These are phyloP conservation scores for Cephus nigrinus DNA, from an alignment of 2,888 invertebrate species.

Conservation along the genomic window DNA sequence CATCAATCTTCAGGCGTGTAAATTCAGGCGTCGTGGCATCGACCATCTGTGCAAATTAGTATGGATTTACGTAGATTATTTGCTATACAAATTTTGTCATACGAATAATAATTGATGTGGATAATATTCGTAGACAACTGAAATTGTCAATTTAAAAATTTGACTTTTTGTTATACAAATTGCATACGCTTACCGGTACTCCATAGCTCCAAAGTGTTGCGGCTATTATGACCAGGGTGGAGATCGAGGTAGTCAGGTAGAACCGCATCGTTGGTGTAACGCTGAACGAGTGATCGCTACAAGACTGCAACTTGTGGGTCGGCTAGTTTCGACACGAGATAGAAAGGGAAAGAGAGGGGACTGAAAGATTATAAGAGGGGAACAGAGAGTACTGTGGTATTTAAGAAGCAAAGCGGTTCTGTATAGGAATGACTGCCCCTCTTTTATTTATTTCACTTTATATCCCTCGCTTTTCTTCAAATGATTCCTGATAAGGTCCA, in stretches of 20 bases:
- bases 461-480: background rate
- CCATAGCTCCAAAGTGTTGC: background rate
- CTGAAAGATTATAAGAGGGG: conserved; percentile 9
- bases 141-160: background rate
- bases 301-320: background rate
- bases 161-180: background rate
- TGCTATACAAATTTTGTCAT: background rate
- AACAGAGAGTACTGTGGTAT: conserved; percentile 14
- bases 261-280: background rate
- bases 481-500: background rate
- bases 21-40: background rate
- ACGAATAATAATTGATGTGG: background rate
- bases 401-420: conserved; percentile 3
- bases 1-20: conserved; percentile 55
- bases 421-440: background rate
- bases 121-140: background rate
- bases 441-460: background rate
- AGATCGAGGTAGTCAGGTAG: background rate
- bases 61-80: background rate
- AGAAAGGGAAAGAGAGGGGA: conserved; percentile 15
- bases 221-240: background rate
- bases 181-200: background rate
- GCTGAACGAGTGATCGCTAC: background rate
- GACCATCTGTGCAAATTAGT: background rate
- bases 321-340: background rate